phyloP scores from a whole-genome alignment of 2,888 invertebrate genomes.

The Microctonus brassicae region DNA sequence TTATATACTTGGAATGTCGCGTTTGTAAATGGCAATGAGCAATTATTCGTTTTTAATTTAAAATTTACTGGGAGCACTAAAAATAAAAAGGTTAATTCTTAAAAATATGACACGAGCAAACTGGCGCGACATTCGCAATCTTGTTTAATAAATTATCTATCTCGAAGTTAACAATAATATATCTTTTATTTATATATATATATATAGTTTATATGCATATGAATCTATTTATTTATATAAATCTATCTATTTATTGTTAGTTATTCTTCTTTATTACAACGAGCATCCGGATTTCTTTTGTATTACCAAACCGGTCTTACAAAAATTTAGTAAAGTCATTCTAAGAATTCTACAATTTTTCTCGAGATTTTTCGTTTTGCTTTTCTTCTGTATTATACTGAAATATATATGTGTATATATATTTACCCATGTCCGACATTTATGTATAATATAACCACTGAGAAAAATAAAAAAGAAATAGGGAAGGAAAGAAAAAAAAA shows the following conservation, averaged over 20 bases:
- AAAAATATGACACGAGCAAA: neutral
- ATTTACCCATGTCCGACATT: too few species aligned
- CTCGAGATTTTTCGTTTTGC: slow-evolving; percentile 5
- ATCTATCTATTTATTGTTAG: neutral
- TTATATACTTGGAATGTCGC: neutral
- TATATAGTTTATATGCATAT: neutral
- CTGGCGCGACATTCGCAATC: neutral
- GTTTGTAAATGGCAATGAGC: slow-evolving; percentile 36
- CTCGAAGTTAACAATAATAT: neutral
- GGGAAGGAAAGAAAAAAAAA: too few species aligned
- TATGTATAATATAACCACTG: too few species aligned
- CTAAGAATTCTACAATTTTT: slow-evolving; percentile 24
- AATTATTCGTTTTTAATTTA: slow-evolving; percentile 36
- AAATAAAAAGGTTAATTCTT: neutral
- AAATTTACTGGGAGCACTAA: neutral
- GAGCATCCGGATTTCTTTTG: neutral
- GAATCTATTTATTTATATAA: neutral
- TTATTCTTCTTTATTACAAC: slow-evolving; percentile 4
- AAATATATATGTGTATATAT: slow-evolving; percentile 19
- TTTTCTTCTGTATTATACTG: neutral
- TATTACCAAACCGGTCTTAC: neutral
- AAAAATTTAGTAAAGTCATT: slow-evolving; percentile 5
- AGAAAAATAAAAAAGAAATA: too few species aligned
- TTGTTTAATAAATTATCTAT: slow-evolving; percentile 7
- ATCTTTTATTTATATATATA: slow-evolving; percentile 1